A percentile compares a stretch with the other conserved stretches of the same genome.
Evolutionary conservation across 2,113 vertebrate species (phyloP).

Genomic region (Sapajus apella): DNA sequence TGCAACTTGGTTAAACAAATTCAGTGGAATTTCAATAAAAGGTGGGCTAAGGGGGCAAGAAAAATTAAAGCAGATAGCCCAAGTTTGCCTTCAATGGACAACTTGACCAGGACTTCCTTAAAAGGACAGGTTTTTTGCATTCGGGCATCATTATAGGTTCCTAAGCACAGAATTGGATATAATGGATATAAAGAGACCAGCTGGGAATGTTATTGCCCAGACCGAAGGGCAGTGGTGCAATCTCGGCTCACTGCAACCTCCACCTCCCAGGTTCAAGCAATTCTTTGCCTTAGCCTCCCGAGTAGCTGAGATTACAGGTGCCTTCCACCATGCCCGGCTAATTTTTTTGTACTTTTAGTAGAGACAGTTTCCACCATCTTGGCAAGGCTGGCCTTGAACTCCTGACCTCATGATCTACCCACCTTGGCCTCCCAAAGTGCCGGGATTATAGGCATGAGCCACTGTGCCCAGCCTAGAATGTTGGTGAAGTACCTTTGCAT

Average conservation of each 20-base stretch:
- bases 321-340: too few species aligned
- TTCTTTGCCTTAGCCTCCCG: too few species aligned
- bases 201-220: conserved; percentile 32
- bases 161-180: conserved; percentile 75
- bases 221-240: too few species aligned
- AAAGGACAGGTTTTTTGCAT: background rate
- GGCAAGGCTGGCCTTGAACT: too few species aligned
- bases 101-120: conserved; percentile 25
- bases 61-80: conserved; percentile 16
- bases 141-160: conserved; percentile 13
- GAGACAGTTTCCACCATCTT: too few species aligned
- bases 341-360: too few species aligned
- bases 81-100: background rate
- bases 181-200: conserved; percentile 51
- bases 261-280: too few species aligned
- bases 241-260: too few species aligned
- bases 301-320: too few species aligned
- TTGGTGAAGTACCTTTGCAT: conserved; percentile 77
- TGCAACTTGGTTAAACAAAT: conserved; percentile 85
- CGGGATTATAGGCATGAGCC: too few species aligned
- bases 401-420: too few species aligned
- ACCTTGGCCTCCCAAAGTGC: too few species aligned
- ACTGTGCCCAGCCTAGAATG: conserved; percentile 47
- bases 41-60: conserved; percentile 66
- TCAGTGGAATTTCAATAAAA: conserved; percentile 79